Evolutionary conservation across 2,113 vertebrate species (phyloP), one percentile per base, ranked within the genome.

Genomic region (Isurus oxyrinchus): DNA sequence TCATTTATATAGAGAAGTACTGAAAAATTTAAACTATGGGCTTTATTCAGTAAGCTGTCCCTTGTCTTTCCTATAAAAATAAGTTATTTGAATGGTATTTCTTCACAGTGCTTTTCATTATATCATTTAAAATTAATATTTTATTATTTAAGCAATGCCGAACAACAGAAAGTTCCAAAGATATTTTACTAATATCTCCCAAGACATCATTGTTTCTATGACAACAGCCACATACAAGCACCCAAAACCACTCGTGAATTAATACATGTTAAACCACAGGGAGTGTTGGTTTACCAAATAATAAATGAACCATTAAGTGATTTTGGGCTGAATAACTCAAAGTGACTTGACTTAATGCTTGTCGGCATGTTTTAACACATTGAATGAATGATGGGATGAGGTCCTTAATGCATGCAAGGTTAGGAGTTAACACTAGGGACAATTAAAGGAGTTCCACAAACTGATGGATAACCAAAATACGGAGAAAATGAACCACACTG

Each of bases 311-410:
- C 90, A 94, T 55, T 35, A 7, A 55, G 67, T 72, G 67, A 53
- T 76, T 27, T 95, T 95, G 67, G 94, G 49, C 40, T 31, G 23
- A 55, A 72, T 27, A 69, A 72, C 67, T 49, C 25, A 91, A 91
- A 59, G 31, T 95, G 93, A 66, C 23, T 91, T 59, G 11, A 27
- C 61, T 67, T 67, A 67, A 95, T 95, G 31, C 44, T 66, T 61
- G 91, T 94, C 63, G 66, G 61, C 59, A 94, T 94, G 86, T 57
- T 90, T 55, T 90, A 90, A 90, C 53, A 93, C 57, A n/a, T 61
- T 59, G 57, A 93, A 3, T 35, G 88, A 93, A 93, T 93, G 87
- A 90, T 93, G 27, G 57, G 88, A 61, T 93, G 57, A 94, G 21
- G 90, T 94, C 21, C 61, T 40, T 40, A 63, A 94, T 63, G n/a